A percentile compares a stretch with the other conserved stretches of the same genome.
These are phyloP conservation scores for Apteryx mantelli DNA, from an alignment of 2,113 vertebrate genomes.

Conservation along the genomic window DNA sequence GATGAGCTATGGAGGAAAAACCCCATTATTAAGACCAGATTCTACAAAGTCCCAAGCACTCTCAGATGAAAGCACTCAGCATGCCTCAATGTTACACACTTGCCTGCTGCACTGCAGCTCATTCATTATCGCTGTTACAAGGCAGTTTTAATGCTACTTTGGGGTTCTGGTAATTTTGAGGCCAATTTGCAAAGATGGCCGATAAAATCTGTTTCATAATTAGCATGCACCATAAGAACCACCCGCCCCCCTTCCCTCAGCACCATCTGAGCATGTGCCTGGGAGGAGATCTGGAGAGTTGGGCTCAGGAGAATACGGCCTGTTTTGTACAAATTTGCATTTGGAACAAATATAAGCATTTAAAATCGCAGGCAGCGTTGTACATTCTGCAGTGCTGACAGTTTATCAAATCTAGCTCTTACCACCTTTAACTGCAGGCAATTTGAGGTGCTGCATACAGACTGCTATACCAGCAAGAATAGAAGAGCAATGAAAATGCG, in stretches of 20 bases:
- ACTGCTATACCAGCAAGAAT: neutral
- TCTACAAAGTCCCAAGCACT: neutral
- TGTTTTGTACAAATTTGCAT: constrained; percentile 30
- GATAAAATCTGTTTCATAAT: constrained; percentile 59
- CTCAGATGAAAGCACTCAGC: neutral
- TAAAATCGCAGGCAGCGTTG: neutral
- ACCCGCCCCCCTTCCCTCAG: neutral
- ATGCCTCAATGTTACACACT: neutral
- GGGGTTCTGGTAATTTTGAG: constrained; percentile 33
- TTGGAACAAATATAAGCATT: neutral
- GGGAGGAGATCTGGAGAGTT: constrained; percentile 7
- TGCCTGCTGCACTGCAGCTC: neutral
- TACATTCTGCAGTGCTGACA: neutral
- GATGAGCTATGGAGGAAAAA: neutral
- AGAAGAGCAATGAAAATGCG: neutral
- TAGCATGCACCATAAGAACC: neutral
- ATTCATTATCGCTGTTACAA: neutral
- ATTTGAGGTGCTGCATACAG: neutral
- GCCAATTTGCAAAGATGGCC: constrained; percentile 31
- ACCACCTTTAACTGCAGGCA: neutral
- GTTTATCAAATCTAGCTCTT: neutral
- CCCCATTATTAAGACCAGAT: neutral
- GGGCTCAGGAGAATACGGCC: constrained; percentile 30
- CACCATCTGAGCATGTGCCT: constrained; percentile 37
- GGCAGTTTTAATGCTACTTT: constrained; percentile 51